Evolutionary conservation across 2,113 vertebrate species (phyloP).

Genomic region (Osmerus mordax): DNA sequence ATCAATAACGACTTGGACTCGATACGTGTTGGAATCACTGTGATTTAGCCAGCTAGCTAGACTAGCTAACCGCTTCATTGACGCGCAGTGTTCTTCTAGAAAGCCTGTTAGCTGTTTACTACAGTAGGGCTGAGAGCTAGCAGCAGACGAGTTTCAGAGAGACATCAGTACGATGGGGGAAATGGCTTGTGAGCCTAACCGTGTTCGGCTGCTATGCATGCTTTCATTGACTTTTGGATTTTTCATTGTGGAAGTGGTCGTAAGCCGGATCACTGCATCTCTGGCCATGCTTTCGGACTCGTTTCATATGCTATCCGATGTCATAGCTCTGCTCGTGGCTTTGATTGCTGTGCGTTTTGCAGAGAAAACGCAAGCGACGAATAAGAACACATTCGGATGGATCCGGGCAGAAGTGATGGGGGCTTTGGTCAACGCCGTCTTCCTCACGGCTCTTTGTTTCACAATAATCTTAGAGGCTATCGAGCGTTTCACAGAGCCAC

Average conservation of each 20-base stretch:
- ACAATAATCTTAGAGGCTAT: constrained; percentile 93
- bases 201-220: constrained; percentile 90
- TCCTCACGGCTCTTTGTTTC: constrained; percentile 96
- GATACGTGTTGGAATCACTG: neutral
- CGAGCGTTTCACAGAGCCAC: constrained; percentile 91
- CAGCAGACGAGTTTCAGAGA: neutral
- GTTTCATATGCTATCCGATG: constrained; percentile 97
- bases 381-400: constrained; percentile 98
- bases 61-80: constrained; percentile 24
- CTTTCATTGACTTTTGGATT: constrained; percentile 88
- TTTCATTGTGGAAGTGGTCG: constrained; percentile 94
- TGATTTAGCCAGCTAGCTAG: constrained; percentile 43
- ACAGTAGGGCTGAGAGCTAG: neutral
- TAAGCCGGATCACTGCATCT: constrained; percentile 88
- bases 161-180: constrained; percentile 17
- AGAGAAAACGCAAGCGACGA: constrained; percentile 87
- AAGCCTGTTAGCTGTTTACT: neutral
- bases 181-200: constrained; percentile 79
- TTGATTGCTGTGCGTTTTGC: constrained; percentile 95
- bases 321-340: constrained; percentile 92
- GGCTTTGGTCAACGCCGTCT: constrained; percentile 95
- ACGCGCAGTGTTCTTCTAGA: constrained; percentile 19
- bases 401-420: constrained; percentile 98
- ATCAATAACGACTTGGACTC: neutral
- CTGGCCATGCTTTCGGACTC: constrained; percentile 98